phyloP scores from a whole-genome alignment of 2,113 vertebrate genomes.

The Ellobius talpinus region DNA sequence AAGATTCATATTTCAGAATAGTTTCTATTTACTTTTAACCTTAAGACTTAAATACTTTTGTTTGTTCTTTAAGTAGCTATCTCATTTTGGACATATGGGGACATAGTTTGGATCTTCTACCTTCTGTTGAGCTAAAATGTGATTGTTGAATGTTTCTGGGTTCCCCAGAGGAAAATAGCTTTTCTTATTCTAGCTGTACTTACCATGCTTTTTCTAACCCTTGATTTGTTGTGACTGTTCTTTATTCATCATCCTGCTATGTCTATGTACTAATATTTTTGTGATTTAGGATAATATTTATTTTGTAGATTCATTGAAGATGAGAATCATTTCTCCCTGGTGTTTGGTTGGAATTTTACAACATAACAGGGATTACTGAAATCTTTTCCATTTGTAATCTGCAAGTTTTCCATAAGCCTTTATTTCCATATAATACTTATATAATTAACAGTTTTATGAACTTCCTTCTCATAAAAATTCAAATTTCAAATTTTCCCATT shows the following conservation, averaged over 20 bases:
- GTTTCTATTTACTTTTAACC: slow-evolving; percentile 45
- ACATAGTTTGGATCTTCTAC: neutral
- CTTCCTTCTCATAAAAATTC: slow-evolving; percentile 1
- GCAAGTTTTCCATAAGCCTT: neutral
- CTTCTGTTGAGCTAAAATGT: neutral
- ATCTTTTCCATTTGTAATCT: slow-evolving; percentile 30
- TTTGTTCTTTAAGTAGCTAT: slow-evolving; percentile 55
- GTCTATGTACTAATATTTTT: neutral
- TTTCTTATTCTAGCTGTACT: slow-evolving; percentile 6
- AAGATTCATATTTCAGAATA: neutral
- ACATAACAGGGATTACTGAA: neutral
- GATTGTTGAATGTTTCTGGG: neutral
- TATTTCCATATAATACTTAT: neutral
- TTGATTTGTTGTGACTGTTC: neutral
- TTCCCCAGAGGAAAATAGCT: neutral
- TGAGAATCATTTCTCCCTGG: neutral
- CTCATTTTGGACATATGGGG: neutral
- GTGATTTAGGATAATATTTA: neutral
- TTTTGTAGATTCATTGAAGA: slow-evolving; percentile 34
- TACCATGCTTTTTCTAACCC: neutral
- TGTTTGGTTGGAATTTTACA: slow-evolving; percentile 22
- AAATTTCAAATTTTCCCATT: neutral
- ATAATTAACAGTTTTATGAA: neutral
- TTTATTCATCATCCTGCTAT: neutral
- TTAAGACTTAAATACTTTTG: slow-evolving; percentile 36